These are phyloP conservation scores for Bovichtus variegatus DNA, from an alignment of 2,797 vertebrate genomes.

Conservation along the genomic window DNA sequence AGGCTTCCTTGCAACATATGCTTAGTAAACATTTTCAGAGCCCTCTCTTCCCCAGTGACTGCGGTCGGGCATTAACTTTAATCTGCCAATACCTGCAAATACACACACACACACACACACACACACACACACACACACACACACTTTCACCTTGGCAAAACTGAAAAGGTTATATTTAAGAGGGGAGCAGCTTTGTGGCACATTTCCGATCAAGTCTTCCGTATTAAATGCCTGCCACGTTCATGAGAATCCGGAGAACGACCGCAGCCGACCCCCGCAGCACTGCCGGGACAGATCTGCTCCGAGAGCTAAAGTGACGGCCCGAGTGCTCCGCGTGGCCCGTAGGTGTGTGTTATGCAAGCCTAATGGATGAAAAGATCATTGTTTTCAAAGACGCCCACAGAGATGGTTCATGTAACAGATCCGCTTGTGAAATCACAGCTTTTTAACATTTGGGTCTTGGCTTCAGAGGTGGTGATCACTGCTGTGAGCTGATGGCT, in stretches of 20 bases:
- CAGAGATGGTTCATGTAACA: slow-evolving; percentile 64
- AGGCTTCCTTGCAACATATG: slow-evolving; percentile 38
- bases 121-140: slow-evolving; percentile 21
- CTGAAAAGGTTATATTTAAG: slow-evolving; percentile 57
- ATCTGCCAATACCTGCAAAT: slow-evolving; percentile 71
- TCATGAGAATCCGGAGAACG: slow-evolving; percentile 43
- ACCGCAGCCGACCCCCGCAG: slow-evolving; percentile 26
- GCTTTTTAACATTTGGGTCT: slow-evolving; percentile 72
- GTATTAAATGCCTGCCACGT: slow-evolving; percentile 56
- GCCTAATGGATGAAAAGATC: slow-evolving; percentile 69
- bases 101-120: no score
- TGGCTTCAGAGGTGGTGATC: slow-evolving; percentile 51
- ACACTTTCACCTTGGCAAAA: slow-evolving; percentile 65
- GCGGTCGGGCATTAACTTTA: slow-evolving; percentile 57
- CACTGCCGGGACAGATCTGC: slow-evolving; percentile 28
- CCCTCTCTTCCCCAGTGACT: slow-evolving; percentile 38
- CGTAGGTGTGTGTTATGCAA: slow-evolving; percentile 79
- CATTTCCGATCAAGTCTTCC: slow-evolving; percentile 38
- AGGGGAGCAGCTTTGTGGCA: slow-evolving; percentile 43
- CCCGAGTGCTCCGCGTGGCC: slow-evolving; percentile 44
- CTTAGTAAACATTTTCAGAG: slow-evolving; percentile 67
- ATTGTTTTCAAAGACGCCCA: slow-evolving; percentile 75
- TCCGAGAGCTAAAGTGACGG: slow-evolving; percentile 33
- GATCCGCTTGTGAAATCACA: slow-evolving; percentile 71
- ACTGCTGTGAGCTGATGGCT: slow-evolving; percentile 38